phyloP scores from a whole-genome alignment of 1,140 invertebrate genomes.

The Carposina sasakii region DNA sequence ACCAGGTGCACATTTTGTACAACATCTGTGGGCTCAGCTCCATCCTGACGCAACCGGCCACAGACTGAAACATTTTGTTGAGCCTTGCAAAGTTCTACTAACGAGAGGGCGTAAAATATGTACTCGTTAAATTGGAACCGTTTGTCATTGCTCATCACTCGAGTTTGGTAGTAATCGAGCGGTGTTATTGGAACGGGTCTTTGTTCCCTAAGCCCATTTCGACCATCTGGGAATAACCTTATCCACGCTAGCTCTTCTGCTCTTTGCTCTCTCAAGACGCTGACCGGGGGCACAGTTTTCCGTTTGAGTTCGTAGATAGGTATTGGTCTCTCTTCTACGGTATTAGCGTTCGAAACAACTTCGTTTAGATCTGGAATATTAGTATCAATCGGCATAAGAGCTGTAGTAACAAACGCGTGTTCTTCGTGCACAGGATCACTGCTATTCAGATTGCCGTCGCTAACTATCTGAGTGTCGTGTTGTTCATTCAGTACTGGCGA shows the following conservation, averaged over 20 bases:
- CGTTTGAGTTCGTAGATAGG: background rate
- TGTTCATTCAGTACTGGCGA: background rate
- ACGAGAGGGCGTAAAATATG: slow-evolving; percentile 25
- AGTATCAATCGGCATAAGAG: background rate
- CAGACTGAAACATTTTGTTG: slow-evolving; percentile 25
- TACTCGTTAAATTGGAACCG: slow-evolving; percentile 25
- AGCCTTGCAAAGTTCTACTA: slow-evolving; percentile 23
- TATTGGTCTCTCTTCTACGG: too few species aligned
- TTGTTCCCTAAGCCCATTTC: slow-evolving; percentile 9
- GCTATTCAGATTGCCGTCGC: too few species aligned
- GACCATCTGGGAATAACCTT: background rate
- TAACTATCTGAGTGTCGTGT: too few species aligned
- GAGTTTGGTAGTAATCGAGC: slow-evolving; percentile 28
- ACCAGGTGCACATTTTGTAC: slow-evolving; percentile 26
- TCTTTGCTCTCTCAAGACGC: background rate
- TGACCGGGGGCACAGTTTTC: slow-evolving; percentile 4
- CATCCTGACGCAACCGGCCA: slow-evolving; percentile 15
- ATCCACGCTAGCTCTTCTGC: slow-evolving; percentile 2
- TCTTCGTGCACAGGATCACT: background rate
- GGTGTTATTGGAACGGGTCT: slow-evolving; percentile 17
- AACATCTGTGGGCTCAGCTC: slow-evolving; percentile 14
- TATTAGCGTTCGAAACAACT: background rate
- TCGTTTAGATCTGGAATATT: background rate
- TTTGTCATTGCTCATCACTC: slow-evolving; percentile 21
- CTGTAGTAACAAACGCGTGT: background rate